Conservation (phyloP, 2,888 invertebrate genomes). For the Bugulina stolonifera region DNA sequence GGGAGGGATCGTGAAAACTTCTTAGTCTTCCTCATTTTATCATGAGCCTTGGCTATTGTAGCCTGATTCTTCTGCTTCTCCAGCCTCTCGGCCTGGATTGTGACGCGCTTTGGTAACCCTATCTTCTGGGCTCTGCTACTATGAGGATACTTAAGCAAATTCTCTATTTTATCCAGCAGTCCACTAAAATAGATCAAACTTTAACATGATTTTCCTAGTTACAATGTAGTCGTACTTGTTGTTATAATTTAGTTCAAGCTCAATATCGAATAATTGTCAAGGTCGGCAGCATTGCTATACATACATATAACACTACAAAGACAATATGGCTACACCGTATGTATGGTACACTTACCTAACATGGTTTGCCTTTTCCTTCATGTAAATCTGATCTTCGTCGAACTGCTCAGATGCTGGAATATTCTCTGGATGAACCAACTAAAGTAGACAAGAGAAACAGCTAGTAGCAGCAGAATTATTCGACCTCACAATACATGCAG, state of each 20-base stretch:
- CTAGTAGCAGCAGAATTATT: no score
- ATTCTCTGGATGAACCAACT: constrained; percentile 41
- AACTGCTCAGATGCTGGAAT: constrained; percentile 35
- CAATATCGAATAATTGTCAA: no score
- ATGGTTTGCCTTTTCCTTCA: constrained; percentile 38
- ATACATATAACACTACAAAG: no score
- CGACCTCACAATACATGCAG: no score
- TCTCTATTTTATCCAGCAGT: constrained; percentile 40
- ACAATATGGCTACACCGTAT: no score
- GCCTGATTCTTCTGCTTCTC: constrained; percentile 30
- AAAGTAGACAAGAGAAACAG: no score
- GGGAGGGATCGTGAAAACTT: background rate
- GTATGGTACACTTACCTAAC: constrained; percentile 38
- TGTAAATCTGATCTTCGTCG: constrained; percentile 40
- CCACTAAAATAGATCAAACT: constrained; percentile 36
- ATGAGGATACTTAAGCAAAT: constrained; percentile 45
- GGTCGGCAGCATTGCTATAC: no score
- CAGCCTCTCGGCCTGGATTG: constrained; percentile 32
- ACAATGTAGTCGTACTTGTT: no score
- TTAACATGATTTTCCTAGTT: no score
- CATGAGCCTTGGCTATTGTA: background rate
- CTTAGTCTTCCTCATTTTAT: constrained; percentile 8
- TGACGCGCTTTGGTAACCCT: constrained; percentile 41
- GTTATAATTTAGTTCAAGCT: no score
- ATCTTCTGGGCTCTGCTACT: constrained; percentile 46